Evolutionary conservation across 2,797 vertebrate species (phyloP), one percentile per base, ranked within the genome.

Genomic region (Acanthiza pusilla): DNA sequence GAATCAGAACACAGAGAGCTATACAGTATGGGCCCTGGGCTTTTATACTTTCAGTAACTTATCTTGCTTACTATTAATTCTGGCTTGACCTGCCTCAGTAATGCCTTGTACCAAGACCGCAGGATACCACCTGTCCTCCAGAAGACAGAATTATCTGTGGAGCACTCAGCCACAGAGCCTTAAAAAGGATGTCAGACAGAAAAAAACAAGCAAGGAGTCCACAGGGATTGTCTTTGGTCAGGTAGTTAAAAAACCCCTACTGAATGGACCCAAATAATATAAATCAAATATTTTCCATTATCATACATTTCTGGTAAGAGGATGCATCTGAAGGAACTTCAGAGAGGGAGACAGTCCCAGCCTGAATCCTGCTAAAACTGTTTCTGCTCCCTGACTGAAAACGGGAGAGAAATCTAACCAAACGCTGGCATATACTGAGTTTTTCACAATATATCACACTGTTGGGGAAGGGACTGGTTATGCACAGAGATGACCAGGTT

Each of bases 391-490:
- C 48, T 38, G 12, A 17, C 47, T 80, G 16, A 45, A 48, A 70
- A 57, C 13, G 13, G 17, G 18, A 85, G 30, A 77, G n/a, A 60
- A 88, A 78, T 50, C 27, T 29, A 74, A 82, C 22, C 63, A 88
- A 79, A 57, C 6, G 20, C 63, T 32, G 25, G 17, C 17, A 13
- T 3, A 26, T 1, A 10, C 4, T 9, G 16, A 13, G 0, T 8
- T 47, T 74, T 83, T 63, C 38, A 60, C 7, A 61, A 20, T 1
- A 16, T 2, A 5, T 30, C 42, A 29, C 4, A 11, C 21, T 48
- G 57, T 0, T 60, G 29, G 53, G n/a, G 60, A 92, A 85, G 36
- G 8, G 16, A 50, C 23, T 25, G 53, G 65, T 34, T 62, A 57
- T 6, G 10, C 16, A 32, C 34, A 57, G 58, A 45, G 18, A 16